Evolutionary conservation across 2,113 vertebrate species (phyloP).

Genomic region (Cinclus mexicanus): DNA sequence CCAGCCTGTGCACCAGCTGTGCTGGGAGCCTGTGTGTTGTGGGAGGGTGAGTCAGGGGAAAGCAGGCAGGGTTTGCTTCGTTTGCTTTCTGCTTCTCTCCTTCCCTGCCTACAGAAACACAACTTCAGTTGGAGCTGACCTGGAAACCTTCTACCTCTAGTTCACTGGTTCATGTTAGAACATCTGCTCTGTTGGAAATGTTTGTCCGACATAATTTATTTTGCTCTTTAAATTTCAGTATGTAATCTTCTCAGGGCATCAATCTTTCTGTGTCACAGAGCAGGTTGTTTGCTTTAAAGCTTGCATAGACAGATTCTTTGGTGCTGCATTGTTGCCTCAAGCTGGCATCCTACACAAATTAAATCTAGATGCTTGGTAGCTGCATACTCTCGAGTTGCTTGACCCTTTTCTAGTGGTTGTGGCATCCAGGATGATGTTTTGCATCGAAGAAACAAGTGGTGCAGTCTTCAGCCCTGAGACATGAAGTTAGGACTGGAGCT

Average conservation of each 20-base stretch:
- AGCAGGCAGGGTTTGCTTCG: not conserved
- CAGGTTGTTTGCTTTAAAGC: not conserved
- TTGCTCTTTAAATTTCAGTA: not conserved
- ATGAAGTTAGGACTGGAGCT: not conserved
- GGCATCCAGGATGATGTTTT: not conserved
- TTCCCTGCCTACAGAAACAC: not conserved
- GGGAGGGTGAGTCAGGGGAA: not conserved
- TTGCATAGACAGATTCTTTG: not conserved
- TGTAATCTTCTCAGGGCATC: not conserved
- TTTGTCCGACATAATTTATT: not conserved
- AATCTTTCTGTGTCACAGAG: not conserved
- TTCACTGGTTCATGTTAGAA: not conserved
- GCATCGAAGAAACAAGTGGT: not conserved
- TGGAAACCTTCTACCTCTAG: not conserved
- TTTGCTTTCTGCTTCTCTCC: not conserved
- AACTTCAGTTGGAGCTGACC: not conserved
- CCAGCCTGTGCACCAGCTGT: not conserved
- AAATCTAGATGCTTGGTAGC: not conserved
- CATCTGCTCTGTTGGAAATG: fast-evolving
- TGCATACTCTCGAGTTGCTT: not conserved
- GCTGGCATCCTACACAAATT: not conserved
- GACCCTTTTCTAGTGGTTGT: not conserved
- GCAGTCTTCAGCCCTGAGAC: not conserved
- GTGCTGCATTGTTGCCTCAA: not conserved
- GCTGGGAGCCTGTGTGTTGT: fast-evolving